Evolutionary conservation across 2,888 invertebrate genomes (phyloP).

Genomic region (Euclidia mi): DNA sequence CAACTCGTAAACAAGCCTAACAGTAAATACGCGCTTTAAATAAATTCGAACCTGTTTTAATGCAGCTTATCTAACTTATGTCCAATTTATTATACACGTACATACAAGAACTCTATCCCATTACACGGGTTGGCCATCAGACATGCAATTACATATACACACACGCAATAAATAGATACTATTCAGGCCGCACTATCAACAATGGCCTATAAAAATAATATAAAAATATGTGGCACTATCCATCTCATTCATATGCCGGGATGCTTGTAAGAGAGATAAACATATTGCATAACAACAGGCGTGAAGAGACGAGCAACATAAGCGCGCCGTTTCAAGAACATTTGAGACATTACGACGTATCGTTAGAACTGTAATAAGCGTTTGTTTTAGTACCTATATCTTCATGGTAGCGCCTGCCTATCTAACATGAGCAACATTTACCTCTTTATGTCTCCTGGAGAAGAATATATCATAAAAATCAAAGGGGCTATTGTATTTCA

Average conservation of each 20-base stretch:
- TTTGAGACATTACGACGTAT: conserved; percentile 53
- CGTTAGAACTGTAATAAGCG: conserved; percentile 55
- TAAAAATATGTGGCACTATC: conserved; percentile 42
- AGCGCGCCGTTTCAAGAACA: conserved; percentile 48
- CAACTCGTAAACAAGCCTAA: background rate
- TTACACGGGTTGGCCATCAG: background rate
- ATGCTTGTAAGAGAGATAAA: conserved; percentile 33
- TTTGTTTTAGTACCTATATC: conserved; percentile 53
- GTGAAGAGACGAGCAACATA: conserved; percentile 42
- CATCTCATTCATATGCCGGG: conserved; percentile 55
- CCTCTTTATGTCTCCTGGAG: conserved; percentile 26
- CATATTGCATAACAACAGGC: conserved; percentile 20
- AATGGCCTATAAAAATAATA: conserved; percentile 35
- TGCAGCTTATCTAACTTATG: background rate
- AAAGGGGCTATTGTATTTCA: conserved; percentile 1
- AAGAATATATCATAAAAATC: conserved; percentile 19
- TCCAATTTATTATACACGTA: background rate
- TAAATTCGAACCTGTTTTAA: background rate
- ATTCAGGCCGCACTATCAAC: conserved; percentile 33
- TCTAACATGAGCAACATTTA: conserved; percentile 34
- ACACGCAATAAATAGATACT: conserved; percentile 13
- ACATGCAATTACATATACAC: conserved; percentile 9
- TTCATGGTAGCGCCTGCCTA: conserved; percentile 39
- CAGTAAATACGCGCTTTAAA: background rate
- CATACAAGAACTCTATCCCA: background rate